These are phyloP conservation scores for Scomber colias DNA, from an alignment of 2,113 vertebrate genomes.

Conservation along the genomic window DNA sequence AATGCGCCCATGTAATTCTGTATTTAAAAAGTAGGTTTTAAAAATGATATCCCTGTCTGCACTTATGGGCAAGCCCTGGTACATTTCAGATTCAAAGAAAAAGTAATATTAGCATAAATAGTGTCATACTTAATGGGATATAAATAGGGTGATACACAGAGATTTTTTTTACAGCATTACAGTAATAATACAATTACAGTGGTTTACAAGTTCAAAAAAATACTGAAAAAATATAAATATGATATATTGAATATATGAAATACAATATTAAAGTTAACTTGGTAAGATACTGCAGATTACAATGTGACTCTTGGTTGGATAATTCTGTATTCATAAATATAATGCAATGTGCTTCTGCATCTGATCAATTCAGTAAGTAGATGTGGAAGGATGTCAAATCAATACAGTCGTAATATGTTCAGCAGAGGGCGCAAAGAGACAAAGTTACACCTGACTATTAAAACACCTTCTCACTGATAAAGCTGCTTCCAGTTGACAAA, in stretches of 20 bases:
- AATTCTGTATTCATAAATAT: background rate
- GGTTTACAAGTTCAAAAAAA: conserved; percentile 38
- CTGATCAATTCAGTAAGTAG: background rate
- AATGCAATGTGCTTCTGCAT: background rate
- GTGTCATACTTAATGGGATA: conserved; percentile 43
- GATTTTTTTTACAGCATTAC: conserved; percentile 52
- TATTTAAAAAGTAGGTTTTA: background rate
- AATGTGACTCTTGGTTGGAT: conserved; percentile 1
- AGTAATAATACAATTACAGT: conserved; percentile 45
- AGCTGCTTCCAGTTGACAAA: conserved; percentile 25
- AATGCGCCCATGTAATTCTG: conserved; percentile 10
- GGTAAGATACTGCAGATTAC: background rate
- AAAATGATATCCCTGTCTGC: conserved; percentile 9
- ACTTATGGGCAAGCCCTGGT: conserved; percentile 5
- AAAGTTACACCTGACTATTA: conserved; percentile 36
- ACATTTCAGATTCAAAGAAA: conserved; percentile 7
- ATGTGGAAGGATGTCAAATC: background rate
- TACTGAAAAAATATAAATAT: conserved; percentile 52
- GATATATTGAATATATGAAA: conserved; percentile 11
- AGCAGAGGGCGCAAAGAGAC: conserved; percentile 73
- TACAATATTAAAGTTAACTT: background rate
- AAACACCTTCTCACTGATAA: conserved; percentile 21
- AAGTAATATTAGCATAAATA: conserved; percentile 65
- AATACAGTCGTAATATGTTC: conserved; percentile 40
- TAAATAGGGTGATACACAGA: conserved; percentile 64